Conservation (phyloP, 2,113 vertebrate genomes). For the Aegotheles bennettii region DNA sequence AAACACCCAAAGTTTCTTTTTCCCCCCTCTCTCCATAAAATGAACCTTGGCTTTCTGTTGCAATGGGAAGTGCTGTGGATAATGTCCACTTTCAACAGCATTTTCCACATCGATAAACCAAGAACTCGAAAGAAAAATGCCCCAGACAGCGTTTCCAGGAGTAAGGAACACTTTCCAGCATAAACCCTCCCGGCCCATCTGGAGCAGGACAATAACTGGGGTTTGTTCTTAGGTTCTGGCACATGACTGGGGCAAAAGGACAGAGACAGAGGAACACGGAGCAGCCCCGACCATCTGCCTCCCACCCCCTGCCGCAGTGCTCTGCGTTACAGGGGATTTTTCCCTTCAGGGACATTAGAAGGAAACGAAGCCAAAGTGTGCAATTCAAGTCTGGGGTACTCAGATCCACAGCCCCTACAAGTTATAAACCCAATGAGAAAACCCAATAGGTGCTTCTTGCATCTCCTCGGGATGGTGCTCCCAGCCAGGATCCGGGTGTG, state of each 20-base stretch:
- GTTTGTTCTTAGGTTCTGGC: not conserved
- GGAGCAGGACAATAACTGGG: not conserved
- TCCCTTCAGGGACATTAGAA: not conserved
- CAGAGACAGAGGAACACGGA: rapidly evolving
- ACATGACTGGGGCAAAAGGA: not conserved
- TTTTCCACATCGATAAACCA: not conserved
- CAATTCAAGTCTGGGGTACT: not conserved
- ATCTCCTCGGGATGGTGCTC: not conserved
- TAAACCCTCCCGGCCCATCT: not conserved
- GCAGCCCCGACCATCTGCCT: not conserved
- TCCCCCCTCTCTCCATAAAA: not conserved
- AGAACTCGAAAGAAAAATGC: not conserved
- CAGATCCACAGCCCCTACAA: not conserved
- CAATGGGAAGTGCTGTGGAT: not conserved
- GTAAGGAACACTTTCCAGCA: not conserved
- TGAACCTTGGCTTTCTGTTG: not conserved
- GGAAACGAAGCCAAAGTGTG: not conserved
- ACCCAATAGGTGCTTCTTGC: not conserved
- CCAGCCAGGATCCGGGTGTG: not conserved
- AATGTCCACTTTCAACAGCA: not conserved
- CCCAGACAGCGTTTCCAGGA: not conserved
- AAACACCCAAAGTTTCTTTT: not conserved
- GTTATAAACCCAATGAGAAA: not conserved
- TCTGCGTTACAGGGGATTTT: not conserved
- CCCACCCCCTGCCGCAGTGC: too few species aligned